Evolutionary conservation across 2,113 vertebrate genomes (phyloP).

Genomic region (Tragelaphus strepsiceros): DNA sequence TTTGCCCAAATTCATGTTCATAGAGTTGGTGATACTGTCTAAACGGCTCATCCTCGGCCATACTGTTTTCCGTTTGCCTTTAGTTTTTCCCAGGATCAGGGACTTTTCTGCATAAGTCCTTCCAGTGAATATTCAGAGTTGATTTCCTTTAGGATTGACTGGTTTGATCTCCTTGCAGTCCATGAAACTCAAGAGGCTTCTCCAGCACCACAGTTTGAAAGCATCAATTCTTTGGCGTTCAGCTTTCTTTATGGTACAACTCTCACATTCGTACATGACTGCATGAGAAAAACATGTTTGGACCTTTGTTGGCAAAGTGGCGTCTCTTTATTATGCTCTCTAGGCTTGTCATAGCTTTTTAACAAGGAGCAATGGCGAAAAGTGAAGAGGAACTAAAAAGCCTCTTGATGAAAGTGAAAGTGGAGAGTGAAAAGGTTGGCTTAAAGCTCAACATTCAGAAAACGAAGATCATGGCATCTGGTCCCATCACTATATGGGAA

Average conservation of each 20-base stretch:
- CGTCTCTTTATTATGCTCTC: background rate
- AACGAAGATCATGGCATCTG: too few species aligned
- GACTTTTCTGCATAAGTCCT: background rate
- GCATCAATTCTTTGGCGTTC: background rate
- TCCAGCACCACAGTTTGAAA: background rate
- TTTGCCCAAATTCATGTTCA: background rate
- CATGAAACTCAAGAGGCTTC: background rate
- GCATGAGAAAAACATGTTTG: background rate
- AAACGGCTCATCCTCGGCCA: background rate
- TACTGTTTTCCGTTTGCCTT: background rate
- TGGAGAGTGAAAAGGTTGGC: too few species aligned
- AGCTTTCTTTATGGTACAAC: background rate
- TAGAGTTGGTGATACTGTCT: background rate
- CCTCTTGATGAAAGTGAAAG: too few species aligned
- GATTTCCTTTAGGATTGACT: background rate
- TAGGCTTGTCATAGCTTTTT: background rate
- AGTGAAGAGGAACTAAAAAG: too few species aligned
- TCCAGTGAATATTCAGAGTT: background rate
- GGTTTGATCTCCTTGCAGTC: background rate
- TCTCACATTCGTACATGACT: background rate
- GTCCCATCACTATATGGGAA: too few species aligned
- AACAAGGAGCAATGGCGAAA: background rate
- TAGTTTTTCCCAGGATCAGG: background rate
- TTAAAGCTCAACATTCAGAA: too few species aligned
- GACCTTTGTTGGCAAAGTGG: background rate